These are phyloP conservation scores for Perdita meconis DNA, from an alignment of 2,888 invertebrate species.

Conservation along the genomic window DNA sequence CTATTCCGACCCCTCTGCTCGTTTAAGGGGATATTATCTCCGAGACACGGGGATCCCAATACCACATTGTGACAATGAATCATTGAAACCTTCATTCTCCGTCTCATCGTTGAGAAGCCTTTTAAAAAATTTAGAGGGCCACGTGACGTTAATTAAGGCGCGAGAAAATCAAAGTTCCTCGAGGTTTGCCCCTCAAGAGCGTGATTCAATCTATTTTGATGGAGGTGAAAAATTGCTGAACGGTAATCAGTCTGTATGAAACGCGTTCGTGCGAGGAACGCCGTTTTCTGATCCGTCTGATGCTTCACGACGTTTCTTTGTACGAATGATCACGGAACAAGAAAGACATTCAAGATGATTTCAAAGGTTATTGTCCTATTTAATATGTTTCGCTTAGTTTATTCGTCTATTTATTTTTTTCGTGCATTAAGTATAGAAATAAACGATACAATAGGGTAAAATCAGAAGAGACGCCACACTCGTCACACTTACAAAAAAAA, in stretches of 20 bases:
- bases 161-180: conserved; percentile 29
- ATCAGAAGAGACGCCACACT: too few species aligned
- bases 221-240: conserved; percentile 27
- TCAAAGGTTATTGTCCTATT: not conserved
- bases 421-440: too few species aligned
- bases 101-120: conserved; percentile 23
- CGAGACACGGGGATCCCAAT: conserved; percentile 58
- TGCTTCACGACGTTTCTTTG: not conserved
- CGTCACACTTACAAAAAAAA: too few species aligned
- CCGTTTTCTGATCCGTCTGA: not conserved
- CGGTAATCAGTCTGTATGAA: not conserved
- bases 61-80: conserved; percentile 70
- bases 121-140: conserved; percentile 58
- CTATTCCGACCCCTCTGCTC: conserved; percentile 50
- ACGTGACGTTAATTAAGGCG: conserved; percentile 67
- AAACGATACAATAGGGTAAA: too few species aligned
- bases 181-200: not conserved
- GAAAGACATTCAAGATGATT: not conserved
- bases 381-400: not conserved
- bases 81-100: conserved; percentile 65
- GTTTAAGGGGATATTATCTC: conserved; percentile 70
- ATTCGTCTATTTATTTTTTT: not conserved
- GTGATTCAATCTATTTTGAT: conserved; percentile 40
- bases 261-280: not conserved
- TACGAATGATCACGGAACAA: not conserved